Conservation (phyloP, 2,113 vertebrate species). For the Sander vitreus region DNA sequence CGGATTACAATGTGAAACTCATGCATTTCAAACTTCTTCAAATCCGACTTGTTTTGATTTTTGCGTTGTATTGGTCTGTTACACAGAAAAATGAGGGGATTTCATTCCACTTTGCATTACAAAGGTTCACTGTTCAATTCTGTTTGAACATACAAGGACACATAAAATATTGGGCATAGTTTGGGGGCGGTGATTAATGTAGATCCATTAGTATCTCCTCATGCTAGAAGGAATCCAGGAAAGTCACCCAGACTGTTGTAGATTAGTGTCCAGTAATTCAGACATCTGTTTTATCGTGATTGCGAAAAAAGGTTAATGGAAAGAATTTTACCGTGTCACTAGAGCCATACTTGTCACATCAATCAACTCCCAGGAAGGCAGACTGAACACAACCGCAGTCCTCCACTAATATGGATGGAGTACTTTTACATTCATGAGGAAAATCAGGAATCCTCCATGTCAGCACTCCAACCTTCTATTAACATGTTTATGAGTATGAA, state of each 20-base stretch:
- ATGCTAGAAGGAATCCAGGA: constrained; percentile 6
- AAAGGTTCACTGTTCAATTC: background rate
- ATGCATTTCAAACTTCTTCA: constrained; percentile 12
- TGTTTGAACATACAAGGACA: background rate
- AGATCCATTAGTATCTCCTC: constrained; percentile 17
- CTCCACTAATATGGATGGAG: constrained; percentile 42
- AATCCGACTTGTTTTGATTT: background rate
- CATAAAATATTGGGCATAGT: background rate
- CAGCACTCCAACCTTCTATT: constrained; percentile 6
- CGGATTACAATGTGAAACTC: constrained; percentile 2
- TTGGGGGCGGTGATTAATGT: constrained; percentile 21
- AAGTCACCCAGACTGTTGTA: background rate
- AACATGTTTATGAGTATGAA: background rate
- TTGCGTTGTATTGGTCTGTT: background rate
- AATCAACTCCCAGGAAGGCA: constrained; percentile 47
- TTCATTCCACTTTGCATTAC: background rate
- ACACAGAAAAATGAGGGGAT: background rate
- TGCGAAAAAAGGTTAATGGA: constrained; percentile 41
- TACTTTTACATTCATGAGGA: constrained; percentile 25
- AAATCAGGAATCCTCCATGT: constrained; percentile 56
- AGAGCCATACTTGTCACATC: constrained; percentile 48
- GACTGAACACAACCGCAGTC: background rate
- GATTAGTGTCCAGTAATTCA: constrained; percentile 6
- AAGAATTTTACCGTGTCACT: constrained; percentile 45
- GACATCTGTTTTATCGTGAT: constrained; percentile 50